phyloP scores from a whole-genome alignment of 1,140 invertebrate genomes.

The Helicoverpa zea region DNA sequence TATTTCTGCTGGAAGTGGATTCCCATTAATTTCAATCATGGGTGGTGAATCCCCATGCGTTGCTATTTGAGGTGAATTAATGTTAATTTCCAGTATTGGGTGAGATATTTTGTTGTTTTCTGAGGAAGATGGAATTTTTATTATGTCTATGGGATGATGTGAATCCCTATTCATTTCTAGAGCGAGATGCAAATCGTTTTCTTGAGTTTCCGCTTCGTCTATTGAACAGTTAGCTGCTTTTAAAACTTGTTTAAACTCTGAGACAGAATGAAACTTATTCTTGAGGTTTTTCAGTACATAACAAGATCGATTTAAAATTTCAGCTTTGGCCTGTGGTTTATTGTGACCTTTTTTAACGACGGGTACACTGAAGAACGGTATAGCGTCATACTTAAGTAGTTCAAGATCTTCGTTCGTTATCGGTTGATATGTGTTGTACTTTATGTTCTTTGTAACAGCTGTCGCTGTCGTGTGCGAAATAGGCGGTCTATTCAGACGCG shows the following conservation, averaged over 20 bases:
- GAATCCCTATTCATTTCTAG: neutral
- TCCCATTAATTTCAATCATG: constrained; percentile 26
- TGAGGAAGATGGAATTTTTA: constrained; percentile 10
- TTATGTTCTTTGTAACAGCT: constrained; percentile 28
- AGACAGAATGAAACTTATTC: neutral
- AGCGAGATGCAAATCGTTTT: neutral
- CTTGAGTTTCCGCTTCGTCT: too few species aligned
- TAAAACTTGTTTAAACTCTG: neutral
- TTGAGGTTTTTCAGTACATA: neutral
- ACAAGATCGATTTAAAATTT: neutral
- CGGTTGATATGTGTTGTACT: constrained; percentile 52
- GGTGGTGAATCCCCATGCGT: constrained; percentile 2
- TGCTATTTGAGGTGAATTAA: constrained; percentile 23
- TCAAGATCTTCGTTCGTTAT: constrained; percentile 59
- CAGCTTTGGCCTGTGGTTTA: neutral
- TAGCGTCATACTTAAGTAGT: neutral
- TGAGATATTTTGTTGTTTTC: constrained; percentile 3
- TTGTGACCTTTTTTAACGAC: constrained; percentile 5
- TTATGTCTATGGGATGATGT: neutral
- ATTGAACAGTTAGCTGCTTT: constrained; percentile 19
- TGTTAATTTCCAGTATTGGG: constrained; percentile 28
- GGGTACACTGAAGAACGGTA: neutral
- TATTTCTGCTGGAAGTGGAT: constrained; percentile 3
- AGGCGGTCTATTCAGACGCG: neutral
- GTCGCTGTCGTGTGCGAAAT: neutral